Base-by-base conservation (phyloP, 2,888 invertebrate species). In the Ormyrus nitidulus region DNA sequence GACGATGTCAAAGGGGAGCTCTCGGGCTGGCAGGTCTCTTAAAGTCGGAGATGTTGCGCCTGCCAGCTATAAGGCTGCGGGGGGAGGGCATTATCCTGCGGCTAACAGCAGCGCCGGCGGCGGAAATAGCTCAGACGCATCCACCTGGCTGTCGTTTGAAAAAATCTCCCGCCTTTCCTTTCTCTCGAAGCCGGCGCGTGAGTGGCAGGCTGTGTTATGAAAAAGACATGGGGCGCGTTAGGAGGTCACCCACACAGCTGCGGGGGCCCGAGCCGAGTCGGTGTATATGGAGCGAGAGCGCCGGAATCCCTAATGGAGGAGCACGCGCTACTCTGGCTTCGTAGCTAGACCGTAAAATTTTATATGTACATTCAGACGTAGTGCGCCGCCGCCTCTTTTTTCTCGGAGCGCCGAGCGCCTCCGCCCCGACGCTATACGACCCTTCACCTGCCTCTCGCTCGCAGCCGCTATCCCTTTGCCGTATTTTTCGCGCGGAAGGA, bases 301-400 rank as follows among this genome's bases (percentile, higher is more conserved):
- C 81, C 81, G 84, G 84, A 82, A 83, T 84, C 83, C 84, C 87
- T 88, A 88, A 88, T 88, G 88, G 88, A 88, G 87, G 85, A 88
- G 84, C 84, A 7, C 64, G 64, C 64, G n/a, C n/a, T 19, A 13
- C 59, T 46, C 5, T 44, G 10, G 19, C 11, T 85, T 83, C 87
- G 88, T 87, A 85, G 85, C 81, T 82, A 82, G 84, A 80, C 83
- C 87, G 84, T 88, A 88, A 88, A 87, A 86, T 88, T 88, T 88
- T 88, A 88, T 84, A 83, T 64, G 75, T 68, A 64, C 64, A 64
- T 64, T 64, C 48, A 64, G 64, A 64, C 64, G 46, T 48, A 48
- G 46, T 48, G 48, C 44, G 44, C n/a, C 11, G 7, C 51, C 10
- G 51, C 51, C 51, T 51, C 7, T 51, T 9, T 51, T 9, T 51